phyloP scores from a whole-genome alignment of 2,888 invertebrate genomes.

The Pollenia griseotomentosa region DNA sequence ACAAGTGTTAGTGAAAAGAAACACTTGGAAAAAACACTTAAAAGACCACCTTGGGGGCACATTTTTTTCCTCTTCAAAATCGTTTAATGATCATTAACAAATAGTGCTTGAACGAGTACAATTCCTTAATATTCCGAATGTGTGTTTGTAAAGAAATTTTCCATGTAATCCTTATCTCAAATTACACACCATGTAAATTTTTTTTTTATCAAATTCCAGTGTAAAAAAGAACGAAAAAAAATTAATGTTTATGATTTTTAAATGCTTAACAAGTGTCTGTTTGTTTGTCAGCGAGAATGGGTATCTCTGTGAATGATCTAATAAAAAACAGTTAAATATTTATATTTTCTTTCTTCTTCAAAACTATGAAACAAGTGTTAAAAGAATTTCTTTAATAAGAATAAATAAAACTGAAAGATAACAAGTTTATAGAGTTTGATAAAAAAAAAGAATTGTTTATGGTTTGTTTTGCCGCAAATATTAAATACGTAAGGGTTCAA shows the following conservation, averaged over 20 bases:
- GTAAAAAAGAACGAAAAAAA: constrained; percentile 5
- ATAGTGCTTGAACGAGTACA: not conserved
- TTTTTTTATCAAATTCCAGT: constrained; percentile 36
- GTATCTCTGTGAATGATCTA: constrained; percentile 1
- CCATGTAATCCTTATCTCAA: constrained; percentile 55
- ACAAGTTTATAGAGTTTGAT: not conserved
- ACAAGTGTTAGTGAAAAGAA: constrained; percentile 18
- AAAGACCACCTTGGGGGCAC: constrained; percentile 32
- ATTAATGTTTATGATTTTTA: constrained; percentile 17
- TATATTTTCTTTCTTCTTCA: not conserved
- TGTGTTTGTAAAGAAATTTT: not conserved
- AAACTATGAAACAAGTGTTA: constrained; percentile 17
- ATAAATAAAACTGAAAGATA: not conserved
- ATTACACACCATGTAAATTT: constrained; percentile 44
- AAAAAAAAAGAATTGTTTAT: too few relatives aligned
- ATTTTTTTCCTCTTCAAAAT: not conserved
- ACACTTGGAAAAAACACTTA: constrained; percentile 3
- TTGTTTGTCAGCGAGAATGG: not conserved
- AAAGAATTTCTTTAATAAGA: not conserved
- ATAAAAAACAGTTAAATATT: constrained; percentile 17
- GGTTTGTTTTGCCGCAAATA: too few relatives aligned
- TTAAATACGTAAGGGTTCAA: too few relatives aligned
- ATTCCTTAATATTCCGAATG: constrained; percentile 5
- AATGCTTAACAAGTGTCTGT: constrained; percentile 49
- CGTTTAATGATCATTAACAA: constrained; percentile 12